Evolutionary conservation across 2,797 vertebrate genomes (phyloP).

Genomic region (Micropoecilia bifurca): DNA sequence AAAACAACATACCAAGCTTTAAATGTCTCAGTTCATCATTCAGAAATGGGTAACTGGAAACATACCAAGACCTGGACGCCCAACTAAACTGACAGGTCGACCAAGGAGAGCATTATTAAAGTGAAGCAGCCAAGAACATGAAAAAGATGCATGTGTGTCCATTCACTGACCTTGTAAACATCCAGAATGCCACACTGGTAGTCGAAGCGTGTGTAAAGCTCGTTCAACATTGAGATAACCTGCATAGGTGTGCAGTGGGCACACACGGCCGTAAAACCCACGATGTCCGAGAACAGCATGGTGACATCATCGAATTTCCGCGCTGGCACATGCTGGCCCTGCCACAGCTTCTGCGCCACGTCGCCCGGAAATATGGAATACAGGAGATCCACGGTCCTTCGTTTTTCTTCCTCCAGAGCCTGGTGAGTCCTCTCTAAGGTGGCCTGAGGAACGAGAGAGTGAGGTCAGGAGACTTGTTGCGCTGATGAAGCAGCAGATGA

Average conservation of each 20-base stretch:
- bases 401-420: slow-evolving; percentile 97
- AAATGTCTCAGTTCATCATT: background rate
- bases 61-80: background rate
- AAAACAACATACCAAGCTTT: background rate
- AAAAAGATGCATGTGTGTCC: background rate
- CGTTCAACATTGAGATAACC: slow-evolving; percentile 99
- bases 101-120: background rate
- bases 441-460: slow-evolving; percentile 70
- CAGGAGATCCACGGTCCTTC: slow-evolving; percentile 95
- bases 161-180: slow-evolving; percentile 92
- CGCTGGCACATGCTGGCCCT: slow-evolving; percentile 93
- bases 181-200: slow-evolving; percentile 98
- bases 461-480: slow-evolving; percentile 30
- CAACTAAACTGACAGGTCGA: background rate
- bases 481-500: slow-evolving; percentile 3
- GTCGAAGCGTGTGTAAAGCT: slow-evolving; percentile 97
- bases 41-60: background rate
- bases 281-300: slow-evolving; percentile 99
- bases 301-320: slow-evolving; percentile 98
- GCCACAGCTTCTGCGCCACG: slow-evolving; percentile 97
- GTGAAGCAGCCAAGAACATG: background rate
- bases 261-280: slow-evolving; percentile 97
- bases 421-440: slow-evolving; percentile 94
- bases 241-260: slow-evolving; percentile 99
- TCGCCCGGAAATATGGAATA: slow-evolving; percentile 98